Evolutionary conservation across 2,113 vertebrate species (phyloP).

Genomic region (Dicentrarchus labrax): DNA sequence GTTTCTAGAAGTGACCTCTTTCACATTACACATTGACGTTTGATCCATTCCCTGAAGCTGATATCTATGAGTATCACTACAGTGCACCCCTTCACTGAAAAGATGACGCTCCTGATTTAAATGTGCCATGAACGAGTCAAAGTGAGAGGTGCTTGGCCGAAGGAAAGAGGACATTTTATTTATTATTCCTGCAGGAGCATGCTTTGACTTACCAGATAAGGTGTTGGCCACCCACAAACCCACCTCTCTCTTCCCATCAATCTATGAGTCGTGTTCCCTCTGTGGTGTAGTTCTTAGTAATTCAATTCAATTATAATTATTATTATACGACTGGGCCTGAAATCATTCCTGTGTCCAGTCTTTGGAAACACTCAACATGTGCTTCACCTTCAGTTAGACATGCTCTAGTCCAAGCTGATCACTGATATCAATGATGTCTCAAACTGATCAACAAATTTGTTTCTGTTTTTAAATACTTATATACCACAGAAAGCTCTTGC

Average conservation of each 20-base stretch:
- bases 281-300: neutral
- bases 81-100: neutral
- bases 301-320: constrained; percentile 1
- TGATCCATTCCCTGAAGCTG: neutral
- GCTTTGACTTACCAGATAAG: constrained; percentile 9
- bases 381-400: neutral
- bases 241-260: constrained; percentile 20
- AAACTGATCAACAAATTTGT: neutral
- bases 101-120: neutral
- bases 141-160: neutral
- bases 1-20: no score
- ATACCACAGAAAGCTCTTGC: neutral
- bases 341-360: neutral
- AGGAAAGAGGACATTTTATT: neutral
- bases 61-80: neutral
- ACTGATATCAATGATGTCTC: neutral
- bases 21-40: no score
- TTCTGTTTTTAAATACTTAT: neutral
- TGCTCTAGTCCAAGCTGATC: neutral
- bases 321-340: constrained; percentile 10
- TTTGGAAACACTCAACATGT: neutral
- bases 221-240: constrained; percentile 32
- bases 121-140: neutral
- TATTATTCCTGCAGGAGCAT: constrained; percentile 16
- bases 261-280: neutral